phyloP scores from a whole-genome alignment of 2,888 invertebrate species.

The Miltochrista miniata region DNA sequence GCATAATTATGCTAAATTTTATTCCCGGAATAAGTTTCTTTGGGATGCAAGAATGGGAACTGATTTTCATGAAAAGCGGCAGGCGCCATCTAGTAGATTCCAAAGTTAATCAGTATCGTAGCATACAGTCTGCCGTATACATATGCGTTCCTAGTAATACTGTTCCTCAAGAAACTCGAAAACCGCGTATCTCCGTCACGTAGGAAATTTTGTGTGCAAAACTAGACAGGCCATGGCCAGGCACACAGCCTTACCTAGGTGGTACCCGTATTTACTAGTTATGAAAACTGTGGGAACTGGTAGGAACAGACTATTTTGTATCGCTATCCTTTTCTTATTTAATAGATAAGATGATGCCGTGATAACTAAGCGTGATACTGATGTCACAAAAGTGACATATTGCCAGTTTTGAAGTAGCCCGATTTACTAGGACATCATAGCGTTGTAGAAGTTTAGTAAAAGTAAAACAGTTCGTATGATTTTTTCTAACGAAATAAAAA shows the following conservation, averaged over 20 bases:
- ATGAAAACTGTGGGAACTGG: no score
- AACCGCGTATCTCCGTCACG: conserved; percentile 33
- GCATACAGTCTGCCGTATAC: neutral
- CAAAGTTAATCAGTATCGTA: no score
- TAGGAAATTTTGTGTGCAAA: conserved; percentile 13
- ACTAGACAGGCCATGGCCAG: no score
- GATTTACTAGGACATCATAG: conserved; percentile 33
- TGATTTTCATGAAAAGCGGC: no score
- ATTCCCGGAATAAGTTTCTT: no score
- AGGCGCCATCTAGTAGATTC: no score
- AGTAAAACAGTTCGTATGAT: conserved; percentile 1
- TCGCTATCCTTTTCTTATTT: conserved; percentile 3
- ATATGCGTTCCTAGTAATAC: conserved; percentile 31
- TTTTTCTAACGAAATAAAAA: neutral
- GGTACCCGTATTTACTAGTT: no score
- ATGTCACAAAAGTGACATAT: conserved; percentile 20
- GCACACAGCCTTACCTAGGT: no score
- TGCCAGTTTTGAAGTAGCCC: conserved; percentile 28
- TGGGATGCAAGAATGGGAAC: no score
- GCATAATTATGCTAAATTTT: no score
- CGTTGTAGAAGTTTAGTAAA: conserved; percentile 5
- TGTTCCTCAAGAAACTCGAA: conserved; percentile 43
- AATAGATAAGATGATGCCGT: neutral
- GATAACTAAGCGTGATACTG: no score
- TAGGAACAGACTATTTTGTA: no score